A percentile compares a stretch with the other conserved stretches of the same genome.
These are phyloP conservation scores for Colossoma macropomum DNA, from an alignment of 2,113 vertebrate genomes.

Conservation along the genomic window DNA sequence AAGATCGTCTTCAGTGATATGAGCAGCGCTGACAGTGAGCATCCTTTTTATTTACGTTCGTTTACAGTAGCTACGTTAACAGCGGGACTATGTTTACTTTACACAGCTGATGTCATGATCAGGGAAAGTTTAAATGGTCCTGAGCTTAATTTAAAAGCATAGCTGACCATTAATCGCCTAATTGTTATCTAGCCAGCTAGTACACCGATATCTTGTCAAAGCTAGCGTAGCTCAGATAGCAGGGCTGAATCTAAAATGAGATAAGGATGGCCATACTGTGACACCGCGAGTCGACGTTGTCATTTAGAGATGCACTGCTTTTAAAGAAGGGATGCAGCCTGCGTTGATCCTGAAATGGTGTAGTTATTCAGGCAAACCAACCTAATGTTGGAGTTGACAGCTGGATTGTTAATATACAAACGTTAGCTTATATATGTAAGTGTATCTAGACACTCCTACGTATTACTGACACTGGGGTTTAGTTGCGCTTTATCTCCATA, in stretches of 20 bases:
- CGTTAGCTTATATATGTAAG: too few relatives aligned
- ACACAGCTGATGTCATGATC: background rate
- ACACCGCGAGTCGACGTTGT: background rate
- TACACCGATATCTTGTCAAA: background rate
- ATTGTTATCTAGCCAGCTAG: conserved; percentile 21
- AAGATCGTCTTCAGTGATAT: background rate
- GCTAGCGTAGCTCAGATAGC: background rate
- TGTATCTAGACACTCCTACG: too few relatives aligned
- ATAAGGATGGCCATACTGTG: background rate
- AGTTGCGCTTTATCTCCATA: background rate
- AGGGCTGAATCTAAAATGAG: background rate
- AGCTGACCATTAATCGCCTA: background rate
- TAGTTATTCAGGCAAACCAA: background rate
- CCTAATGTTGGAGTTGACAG: background rate
- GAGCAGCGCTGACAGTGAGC: too few relatives aligned
- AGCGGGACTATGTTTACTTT: too few relatives aligned
- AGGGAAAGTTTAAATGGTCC: background rate
- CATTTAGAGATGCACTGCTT: background rate
- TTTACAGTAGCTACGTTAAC: background rate
- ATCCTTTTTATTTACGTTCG: too few relatives aligned
- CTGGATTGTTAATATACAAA: background rate
- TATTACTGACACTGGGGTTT: too few relatives aligned
- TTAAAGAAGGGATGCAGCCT: background rate
- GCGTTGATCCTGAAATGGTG: background rate
- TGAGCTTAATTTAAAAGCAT: background rate